Conservation (phyloP, 2,113 vertebrate genomes). For the Gopherus flavomarginatus region DNA sequence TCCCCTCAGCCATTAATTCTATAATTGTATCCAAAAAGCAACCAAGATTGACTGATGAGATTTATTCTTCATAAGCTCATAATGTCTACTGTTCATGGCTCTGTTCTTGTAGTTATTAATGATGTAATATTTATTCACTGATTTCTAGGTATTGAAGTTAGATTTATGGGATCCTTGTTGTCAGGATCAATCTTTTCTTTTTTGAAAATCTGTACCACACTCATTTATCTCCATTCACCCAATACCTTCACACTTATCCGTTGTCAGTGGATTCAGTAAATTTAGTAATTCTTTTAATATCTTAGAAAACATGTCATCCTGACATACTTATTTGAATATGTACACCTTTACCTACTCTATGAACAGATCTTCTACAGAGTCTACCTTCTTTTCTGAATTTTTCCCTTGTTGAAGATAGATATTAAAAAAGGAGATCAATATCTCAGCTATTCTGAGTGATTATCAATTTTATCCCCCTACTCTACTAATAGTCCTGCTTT, state of each 20-base stretch:
- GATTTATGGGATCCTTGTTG: conserved; percentile 7
- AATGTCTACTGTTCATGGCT: neutral
- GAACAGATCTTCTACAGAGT: neutral
- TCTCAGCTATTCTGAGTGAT: neutral
- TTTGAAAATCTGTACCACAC: neutral
- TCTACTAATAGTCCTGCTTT: neutral
- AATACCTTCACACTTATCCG: neutral
- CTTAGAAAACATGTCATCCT: neutral
- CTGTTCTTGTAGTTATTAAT: neutral
- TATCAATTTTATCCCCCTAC: neutral
- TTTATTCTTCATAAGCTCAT: conserved; percentile 20
- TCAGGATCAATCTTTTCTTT: conserved; percentile 24
- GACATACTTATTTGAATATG: neutral
- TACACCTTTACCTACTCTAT: neutral
- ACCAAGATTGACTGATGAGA: conserved; percentile 39
- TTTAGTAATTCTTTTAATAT: conserved; percentile 1
- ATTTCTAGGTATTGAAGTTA: conserved; percentile 1
- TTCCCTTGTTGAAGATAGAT: neutral
- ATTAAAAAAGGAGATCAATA: neutral
- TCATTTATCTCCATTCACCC: conserved; percentile 3
- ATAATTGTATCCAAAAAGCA: conserved; percentile 49
- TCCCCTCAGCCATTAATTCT: conserved; percentile 47
- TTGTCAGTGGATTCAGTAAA: neutral
- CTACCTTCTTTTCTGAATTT: neutral
- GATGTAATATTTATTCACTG: conserved; percentile 35